Conservation (phyloP, 2,797 vertebrate species). For the Limnodromus scolopaceus region DNA sequence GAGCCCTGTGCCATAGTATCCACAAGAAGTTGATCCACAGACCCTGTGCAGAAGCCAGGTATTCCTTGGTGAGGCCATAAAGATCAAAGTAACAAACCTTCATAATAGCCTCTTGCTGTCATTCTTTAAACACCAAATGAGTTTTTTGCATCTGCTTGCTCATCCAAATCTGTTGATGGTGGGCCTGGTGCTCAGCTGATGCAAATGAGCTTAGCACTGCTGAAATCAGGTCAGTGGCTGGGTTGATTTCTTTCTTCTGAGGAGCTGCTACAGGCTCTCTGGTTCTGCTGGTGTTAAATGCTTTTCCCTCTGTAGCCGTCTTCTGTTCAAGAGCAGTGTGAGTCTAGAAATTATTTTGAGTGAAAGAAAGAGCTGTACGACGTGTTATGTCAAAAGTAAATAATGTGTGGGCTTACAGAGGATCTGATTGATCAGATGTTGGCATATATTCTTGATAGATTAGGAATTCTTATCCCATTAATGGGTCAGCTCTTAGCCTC, state of each 20-base stretch:
- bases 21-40: not conserved
- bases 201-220: not conserved
- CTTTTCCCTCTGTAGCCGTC: not conserved
- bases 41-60: not conserved
- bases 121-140: not conserved
- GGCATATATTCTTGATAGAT: conserved; percentile 38
- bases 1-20: not conserved
- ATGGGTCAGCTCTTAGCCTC: conserved; percentile 40
- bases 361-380: not conserved
- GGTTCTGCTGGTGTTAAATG: not conserved
- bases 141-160: not conserved
- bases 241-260: not conserved
- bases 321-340: not conserved
- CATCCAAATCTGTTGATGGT: not conserved
- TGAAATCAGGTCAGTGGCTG: not conserved
- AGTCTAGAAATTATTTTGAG: not conserved
- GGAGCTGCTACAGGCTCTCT: not conserved
- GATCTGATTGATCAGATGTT: conserved; percentile 42
- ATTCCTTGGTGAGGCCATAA: not conserved
- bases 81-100: not conserved
- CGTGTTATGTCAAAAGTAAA: conserved; percentile 44
- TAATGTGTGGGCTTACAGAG: conserved; percentile 27
- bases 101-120: not conserved
- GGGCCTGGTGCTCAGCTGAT: not conserved
- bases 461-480: conserved; percentile 52